phyloP scores from a whole-genome alignment of 2,113 vertebrate species.

The Ptilonorhynchus violaceus region DNA sequence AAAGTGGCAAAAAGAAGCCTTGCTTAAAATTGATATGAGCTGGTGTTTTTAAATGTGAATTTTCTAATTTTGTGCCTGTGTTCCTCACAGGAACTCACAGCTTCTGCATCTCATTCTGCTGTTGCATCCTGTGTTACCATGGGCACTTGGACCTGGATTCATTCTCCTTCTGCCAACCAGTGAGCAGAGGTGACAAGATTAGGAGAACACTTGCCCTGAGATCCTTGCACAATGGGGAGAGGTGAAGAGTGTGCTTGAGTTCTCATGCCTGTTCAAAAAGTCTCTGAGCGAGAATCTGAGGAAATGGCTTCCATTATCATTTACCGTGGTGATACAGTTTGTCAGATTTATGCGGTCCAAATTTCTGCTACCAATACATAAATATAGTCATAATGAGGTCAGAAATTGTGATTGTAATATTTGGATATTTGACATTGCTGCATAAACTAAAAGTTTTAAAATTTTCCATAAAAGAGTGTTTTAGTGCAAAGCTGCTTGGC shows the following conservation, averaged over 20 bases:
- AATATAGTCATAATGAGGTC: neutral
- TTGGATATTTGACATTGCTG: neutral
- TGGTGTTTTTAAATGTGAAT: neutral
- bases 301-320: neutral
- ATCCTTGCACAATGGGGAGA: neutral
- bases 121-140: neutral
- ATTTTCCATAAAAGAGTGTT: neutral
- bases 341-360: neutral
- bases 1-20: neutral
- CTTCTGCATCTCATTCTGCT: neutral
- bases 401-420: neutral
- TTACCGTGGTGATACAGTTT: neutral
- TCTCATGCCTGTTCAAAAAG: neutral
- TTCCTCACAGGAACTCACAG: neutral
- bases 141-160: neutral
- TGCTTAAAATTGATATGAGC: neutral
- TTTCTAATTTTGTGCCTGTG: neutral
- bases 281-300: neutral
- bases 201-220: neutral
- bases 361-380: neutral
- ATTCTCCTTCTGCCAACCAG: neutral
- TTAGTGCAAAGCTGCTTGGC: neutral
- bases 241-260: neutral
- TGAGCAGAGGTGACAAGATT: neutral
- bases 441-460: neutral